phyloP scores from a whole-genome alignment of 2,113 vertebrate species.

The Catharus minimus region DNA sequence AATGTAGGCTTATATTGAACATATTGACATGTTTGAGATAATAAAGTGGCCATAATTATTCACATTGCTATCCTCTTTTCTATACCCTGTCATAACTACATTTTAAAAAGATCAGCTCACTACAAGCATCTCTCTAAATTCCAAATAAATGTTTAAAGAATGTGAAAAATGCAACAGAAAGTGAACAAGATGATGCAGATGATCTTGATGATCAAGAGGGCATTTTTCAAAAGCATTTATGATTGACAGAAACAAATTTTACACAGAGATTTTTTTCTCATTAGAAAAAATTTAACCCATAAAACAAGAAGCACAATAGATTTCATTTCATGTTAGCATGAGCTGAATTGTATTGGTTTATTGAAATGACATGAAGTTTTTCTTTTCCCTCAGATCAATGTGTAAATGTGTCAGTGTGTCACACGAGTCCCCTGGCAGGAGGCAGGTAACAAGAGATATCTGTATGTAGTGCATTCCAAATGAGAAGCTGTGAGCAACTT shows the following conservation, averaged over 20 bases:
- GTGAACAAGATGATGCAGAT: neutral
- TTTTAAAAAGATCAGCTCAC: neutral
- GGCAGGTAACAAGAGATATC: neutral
- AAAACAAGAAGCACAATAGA: neutral
- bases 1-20: neutral
- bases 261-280: neutral
- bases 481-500: neutral
- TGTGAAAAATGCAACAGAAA: neutral
- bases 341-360: neutral
- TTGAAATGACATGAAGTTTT: neutral
- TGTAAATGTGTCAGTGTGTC: neutral
- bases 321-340: neutral
- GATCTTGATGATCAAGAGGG: neutral
- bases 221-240: neutral
- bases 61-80: neutral
- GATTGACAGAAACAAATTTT: neutral
- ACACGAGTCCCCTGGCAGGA: neutral
- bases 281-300: neutral
- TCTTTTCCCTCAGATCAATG: neutral
- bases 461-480: neutral
- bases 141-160: neutral
- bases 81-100: neutral
- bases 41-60: neutral
- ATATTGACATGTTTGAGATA: neutral
- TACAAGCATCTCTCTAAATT: neutral